Base-by-base conservation (phyloP, 2,797 vertebrate genomes). In the Pseudochirops corinnae region DNA sequence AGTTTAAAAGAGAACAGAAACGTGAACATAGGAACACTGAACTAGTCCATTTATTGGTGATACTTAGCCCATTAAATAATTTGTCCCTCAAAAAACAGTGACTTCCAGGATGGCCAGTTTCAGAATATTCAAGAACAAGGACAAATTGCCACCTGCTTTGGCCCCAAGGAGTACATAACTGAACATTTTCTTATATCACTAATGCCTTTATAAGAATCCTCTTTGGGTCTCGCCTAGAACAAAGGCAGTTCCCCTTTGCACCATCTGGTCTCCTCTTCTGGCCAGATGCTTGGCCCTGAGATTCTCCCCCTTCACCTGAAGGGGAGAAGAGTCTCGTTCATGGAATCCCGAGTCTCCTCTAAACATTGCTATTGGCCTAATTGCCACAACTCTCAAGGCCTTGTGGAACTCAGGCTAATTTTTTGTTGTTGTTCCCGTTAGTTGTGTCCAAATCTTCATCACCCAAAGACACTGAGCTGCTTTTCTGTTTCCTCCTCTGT, bases 31-130 rank as follows among this genome's bases (percentile, higher is more conserved):
- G 50, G 28, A 56, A 93, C 90, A 94, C 94, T 58, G 21, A 24
- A 96, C 90, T 29, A 97, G 58, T 56, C 90, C 90, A 94, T 90
- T 95, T 91, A 94, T 67, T 94, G 95, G 93, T 96, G 92, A 93
- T 11, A 96, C 96, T 91, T 33, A 94, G 94, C 95, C 95, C 96
- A 90, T 94, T 91, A 95, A 92, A 96, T 96, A 97, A 94, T 97
- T 95, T 92, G 93, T 67, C 97, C 82, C 93, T 74, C 56, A 96
- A 57, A 93, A 90, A 96, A 91, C 93, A 56, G 91, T 39, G 9
- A 56, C 31, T 95, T 46, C 6, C 29, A 87, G 62, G 87, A 52
- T 26, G 92, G 62, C 93, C 55, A 94, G 93, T 94, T 92, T 91
- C 21, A 93, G 94, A 95, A 94, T 94, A 92, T 92, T 93, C 56